phyloP scores from a whole-genome alignment of 2,888 invertebrate species.

The Aromia moschata region DNA sequence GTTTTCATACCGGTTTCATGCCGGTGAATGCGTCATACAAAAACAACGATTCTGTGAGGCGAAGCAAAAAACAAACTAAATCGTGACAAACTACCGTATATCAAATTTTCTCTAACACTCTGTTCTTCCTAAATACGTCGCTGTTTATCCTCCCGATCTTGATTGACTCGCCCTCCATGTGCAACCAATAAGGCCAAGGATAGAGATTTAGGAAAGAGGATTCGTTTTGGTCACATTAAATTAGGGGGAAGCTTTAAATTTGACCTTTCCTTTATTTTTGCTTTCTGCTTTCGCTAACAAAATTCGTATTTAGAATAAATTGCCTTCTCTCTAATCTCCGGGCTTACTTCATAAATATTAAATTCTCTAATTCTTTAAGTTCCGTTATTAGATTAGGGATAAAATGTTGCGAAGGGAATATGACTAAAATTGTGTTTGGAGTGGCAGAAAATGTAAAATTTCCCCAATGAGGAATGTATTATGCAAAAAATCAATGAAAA shows the following conservation, averaged over 20 bases:
- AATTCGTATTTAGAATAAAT: constrained; percentile 24
- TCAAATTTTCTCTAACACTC: not conserved
- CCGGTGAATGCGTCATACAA: too few relatives aligned
- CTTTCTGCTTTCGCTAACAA: constrained; percentile 21
- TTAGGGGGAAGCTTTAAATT: constrained; percentile 45
- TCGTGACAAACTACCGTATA: not conserved
- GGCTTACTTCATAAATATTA: too few relatives aligned
- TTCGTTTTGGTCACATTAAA: constrained; percentile 47
- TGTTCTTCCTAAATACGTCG: constrained; percentile 4
- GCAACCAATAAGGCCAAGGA: constrained; percentile 40
- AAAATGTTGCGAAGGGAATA: too few relatives aligned
- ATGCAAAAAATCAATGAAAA: too few relatives aligned
- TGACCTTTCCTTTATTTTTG: constrained; percentile 33
- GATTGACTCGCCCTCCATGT: constrained; percentile 43
- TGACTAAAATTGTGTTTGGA: too few relatives aligned
- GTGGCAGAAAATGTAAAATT: too few relatives aligned
- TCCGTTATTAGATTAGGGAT: too few relatives aligned
- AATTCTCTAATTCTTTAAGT: too few relatives aligned
- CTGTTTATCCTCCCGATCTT: constrained; percentile 33
- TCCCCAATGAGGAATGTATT: too few relatives aligned
- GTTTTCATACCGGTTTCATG: too few relatives aligned
- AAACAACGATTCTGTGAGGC: too few relatives aligned
- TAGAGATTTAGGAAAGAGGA: constrained; percentile 44
- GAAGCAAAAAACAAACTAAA: not conserved
- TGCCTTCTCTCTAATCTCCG: constrained; percentile 7